Evolutionary conservation across 1,140 invertebrate genomes (phyloP).

Genomic region (Scaptomyza graminum): DNA sequence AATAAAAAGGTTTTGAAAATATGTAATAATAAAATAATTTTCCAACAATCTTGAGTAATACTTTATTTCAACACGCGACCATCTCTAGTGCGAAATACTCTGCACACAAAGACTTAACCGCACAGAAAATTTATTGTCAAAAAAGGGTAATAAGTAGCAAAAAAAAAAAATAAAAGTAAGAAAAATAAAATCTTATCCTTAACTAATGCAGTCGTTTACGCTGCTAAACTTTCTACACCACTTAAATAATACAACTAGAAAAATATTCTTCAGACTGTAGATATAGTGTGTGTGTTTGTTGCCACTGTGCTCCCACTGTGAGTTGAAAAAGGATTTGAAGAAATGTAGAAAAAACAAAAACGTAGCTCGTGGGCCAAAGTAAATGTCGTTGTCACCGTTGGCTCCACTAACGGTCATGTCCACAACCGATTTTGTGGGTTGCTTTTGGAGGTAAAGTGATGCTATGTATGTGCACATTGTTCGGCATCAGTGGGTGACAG

Average conservation of each 20-base stretch:
- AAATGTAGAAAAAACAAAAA: constrained; percentile 24
- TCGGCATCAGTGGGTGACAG: constrained; percentile 31
- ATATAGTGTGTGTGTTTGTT: neutral
- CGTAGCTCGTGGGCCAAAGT: constrained; percentile 53
- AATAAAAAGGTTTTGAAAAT: too few relatives aligned
- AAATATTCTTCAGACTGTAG: constrained; percentile 6
- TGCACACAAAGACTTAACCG: neutral
- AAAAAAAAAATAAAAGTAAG: too few relatives aligned
- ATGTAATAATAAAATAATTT: too few relatives aligned
- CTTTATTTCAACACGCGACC: neutral
- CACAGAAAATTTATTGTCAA: neutral
- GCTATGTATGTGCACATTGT: neutral
- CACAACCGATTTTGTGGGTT: constrained; percentile 13
- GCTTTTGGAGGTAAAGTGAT: neutral
- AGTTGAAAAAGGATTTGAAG: constrained; percentile 9
- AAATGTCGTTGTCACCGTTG: constrained; percentile 63
- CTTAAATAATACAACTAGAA: neutral
- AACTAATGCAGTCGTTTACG: constrained; percentile 12
- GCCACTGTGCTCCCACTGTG: neutral
- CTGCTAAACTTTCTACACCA: neutral
- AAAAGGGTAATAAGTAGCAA: constrained; percentile 5
- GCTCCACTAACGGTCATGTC: constrained; percentile 17
- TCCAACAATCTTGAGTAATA: too few relatives aligned
- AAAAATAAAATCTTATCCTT: neutral
- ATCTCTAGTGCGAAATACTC: neutral